Evolutionary conservation across 1,140 invertebrate species (phyloP), one percentile per base, ranked within the genome.

Genomic region (Aricia agestis): DNA sequence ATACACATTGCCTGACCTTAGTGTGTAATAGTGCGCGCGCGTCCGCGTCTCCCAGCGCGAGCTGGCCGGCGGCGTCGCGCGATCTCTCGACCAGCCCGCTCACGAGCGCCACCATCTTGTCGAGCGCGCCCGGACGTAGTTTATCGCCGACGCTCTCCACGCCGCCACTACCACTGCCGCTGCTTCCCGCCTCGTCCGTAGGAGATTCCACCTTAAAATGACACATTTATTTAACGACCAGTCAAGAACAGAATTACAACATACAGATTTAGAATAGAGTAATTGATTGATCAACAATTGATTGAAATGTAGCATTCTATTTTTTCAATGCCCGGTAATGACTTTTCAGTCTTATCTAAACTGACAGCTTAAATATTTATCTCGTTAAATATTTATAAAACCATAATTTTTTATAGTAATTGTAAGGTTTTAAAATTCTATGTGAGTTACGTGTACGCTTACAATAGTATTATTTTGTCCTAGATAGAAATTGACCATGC

Each of bases 61-160:
- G 91, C 71, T 94, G 93, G 73, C 92, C 95, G 89, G 95, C 94
- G 7, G 95, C 92, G 72, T 96, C 96, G 17, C 97, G 92, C 32
- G 97, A 98, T 70, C 97, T 95, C 84, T 98, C 98, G 25, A 98
- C 97, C 36, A 98, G 92, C 1, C 95, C 94, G 5, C 97, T 96
- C 36, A 98, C 95, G 6, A 98, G 88, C 7, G 97, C 96, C 66
- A 99, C 97, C 98, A 98, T 98, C 92, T 98, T 98, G 85, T 98
- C 98, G n/a, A 98, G 90, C 0, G 97, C 97, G 1, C 96, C 96
- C 0, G 97, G 97, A 76, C 97, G 94, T 70, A 97, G 94, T 84
- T 97, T 97, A 74, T 94, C 93, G 3, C 89, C 89, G 10, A 82
- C 83, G 32, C 80, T 74, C 36, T 81, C 83, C 2, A 76, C 73